Evolutionary conservation across 2,888 invertebrate species (phyloP).

Genomic region (Timema cristinae): DNA sequence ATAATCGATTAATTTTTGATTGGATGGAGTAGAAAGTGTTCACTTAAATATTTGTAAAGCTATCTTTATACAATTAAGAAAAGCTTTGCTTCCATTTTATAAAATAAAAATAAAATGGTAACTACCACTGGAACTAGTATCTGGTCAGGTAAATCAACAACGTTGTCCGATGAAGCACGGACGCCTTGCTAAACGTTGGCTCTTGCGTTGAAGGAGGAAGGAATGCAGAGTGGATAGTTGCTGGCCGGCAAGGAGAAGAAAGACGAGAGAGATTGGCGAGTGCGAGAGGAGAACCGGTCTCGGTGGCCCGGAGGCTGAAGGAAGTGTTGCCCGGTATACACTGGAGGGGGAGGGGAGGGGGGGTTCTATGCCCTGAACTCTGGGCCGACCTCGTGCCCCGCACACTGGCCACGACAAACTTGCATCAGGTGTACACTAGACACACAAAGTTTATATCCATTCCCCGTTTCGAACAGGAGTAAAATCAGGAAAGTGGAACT

Average conservation of each 20-base stretch:
- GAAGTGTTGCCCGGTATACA: not conserved
- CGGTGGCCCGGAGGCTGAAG: not conserved
- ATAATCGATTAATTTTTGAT: no score
- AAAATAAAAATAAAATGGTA: no score
- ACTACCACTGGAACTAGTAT: no score
- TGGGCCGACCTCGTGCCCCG: conserved; percentile 13
- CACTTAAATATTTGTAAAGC: no score
- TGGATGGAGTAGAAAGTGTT: no score
- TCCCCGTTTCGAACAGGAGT: no score
- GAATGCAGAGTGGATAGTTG: conserved; percentile 22
- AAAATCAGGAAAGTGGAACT: not conserved
- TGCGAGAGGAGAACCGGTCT: not conserved
- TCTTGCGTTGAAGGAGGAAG: conserved; percentile 26
- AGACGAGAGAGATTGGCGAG: not conserved
- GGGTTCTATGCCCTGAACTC: not conserved
- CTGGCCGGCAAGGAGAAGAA: not conserved
- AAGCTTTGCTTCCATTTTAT: no score
- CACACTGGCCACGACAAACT: not conserved
- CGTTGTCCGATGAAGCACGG: no score
- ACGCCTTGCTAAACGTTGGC: no score
- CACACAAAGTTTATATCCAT: conserved; percentile 2
- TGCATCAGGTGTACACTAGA: not conserved
- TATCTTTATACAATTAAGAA: no score
- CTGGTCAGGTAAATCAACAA: no score
- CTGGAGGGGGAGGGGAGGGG: not conserved